Percentiles rank a stretch among this genome's conserved stretches.
These are phyloP conservation scores for Crematogaster levior DNA, from an alignment of 2,888 invertebrate species.

Conservation along the genomic window DNA sequence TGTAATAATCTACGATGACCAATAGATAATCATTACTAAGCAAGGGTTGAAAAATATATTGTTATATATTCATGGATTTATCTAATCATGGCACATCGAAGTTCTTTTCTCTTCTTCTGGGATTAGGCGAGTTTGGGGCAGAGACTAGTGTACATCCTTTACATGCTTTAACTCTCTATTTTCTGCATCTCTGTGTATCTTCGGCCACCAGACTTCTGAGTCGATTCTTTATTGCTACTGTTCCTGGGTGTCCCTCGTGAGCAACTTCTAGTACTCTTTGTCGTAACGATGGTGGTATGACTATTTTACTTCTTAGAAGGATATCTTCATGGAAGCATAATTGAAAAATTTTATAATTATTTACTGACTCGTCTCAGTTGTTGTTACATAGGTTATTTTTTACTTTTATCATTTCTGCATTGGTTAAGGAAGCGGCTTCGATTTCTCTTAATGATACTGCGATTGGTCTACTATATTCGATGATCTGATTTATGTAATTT, in stretches of 20 bases:
- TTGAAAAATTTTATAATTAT: too few species aligned
- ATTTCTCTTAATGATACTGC: neutral
- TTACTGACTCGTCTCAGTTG: too few species aligned
- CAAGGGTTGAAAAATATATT: neutral
- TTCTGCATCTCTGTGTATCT: neutral
- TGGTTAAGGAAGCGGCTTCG: neutral
- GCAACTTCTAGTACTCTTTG: too few species aligned
- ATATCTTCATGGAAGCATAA: neutral
- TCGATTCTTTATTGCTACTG: too few species aligned
- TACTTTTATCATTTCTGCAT: too few species aligned
- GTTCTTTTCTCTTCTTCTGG: neutral
- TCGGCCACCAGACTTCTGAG: neutral
- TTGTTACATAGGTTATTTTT: too few species aligned
- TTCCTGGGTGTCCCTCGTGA: too few species aligned
- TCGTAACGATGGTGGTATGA: neutral
- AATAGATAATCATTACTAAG: neutral
- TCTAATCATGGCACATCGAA: neutral
- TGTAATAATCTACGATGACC: neutral
- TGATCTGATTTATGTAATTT: too few species aligned
- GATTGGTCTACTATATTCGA: neutral
- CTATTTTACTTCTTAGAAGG: neutral
- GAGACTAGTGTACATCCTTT: too few species aligned
- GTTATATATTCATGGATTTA: neutral
- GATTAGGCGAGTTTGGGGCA: neutral
- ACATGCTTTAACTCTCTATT: neutral